Percentiles rank a stretch among this genome's conserved stretches.
These are phyloP conservation scores for Chamaea fasciata DNA, from an alignment of 2,113 vertebrate species.

Conservation along the genomic window DNA sequence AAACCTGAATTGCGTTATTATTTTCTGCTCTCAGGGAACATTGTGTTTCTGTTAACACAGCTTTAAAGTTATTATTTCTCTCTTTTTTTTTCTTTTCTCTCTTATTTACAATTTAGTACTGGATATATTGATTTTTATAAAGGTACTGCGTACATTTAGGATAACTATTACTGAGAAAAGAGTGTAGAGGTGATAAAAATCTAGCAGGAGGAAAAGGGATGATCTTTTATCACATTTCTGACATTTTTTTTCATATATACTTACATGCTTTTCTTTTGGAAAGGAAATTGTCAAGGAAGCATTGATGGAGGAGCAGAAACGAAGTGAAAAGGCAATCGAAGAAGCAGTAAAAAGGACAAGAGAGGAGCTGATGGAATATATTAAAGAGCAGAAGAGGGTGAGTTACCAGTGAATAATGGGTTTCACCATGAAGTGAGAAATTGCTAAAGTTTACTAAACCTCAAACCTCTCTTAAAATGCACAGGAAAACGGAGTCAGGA, in stretches of 20 bases:
- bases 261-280: background rate
- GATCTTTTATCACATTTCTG: background rate
- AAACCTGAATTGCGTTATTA: background rate
- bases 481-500: background rate
- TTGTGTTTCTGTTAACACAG: background rate
- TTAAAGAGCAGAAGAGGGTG: constrained; percentile 78
- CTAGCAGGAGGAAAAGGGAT: background rate
- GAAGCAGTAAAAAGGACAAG: constrained; percentile 71
- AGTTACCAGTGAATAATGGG: constrained; percentile 21
- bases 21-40: background rate
- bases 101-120: background rate
- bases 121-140: background rate
- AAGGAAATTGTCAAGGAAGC: constrained; percentile 74
- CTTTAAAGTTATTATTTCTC: background rate
- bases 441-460: background rate
- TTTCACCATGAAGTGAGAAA: background rate
- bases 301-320: constrained; percentile 70
- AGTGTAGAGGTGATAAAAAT: background rate
- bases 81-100: background rate
- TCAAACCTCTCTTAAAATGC: background rate
- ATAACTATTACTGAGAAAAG: background rate
- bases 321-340: constrained; percentile 68
- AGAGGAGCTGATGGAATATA: constrained; percentile 74
- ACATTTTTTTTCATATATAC: background rate
- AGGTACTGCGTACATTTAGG: background rate